Evolutionary conservation across 2,113 vertebrate genomes (phyloP).

Genomic region (Microcebus tavaratra): DNA sequence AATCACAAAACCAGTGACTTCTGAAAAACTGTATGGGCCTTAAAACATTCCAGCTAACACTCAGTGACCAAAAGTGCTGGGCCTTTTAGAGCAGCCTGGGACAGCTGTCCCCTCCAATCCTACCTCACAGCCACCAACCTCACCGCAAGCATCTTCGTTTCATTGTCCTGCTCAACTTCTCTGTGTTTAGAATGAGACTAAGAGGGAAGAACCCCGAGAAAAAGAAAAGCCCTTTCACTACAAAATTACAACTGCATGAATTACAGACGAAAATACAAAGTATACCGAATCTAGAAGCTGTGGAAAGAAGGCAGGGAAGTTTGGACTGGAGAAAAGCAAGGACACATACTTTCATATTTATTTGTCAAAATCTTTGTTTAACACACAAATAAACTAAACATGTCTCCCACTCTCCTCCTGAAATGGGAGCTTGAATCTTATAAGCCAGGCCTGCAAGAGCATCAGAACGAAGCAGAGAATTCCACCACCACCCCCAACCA

Average conservation of each 20-base stretch:
- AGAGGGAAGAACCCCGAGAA: neutral
- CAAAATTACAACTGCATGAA: neutral
- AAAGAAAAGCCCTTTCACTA: neutral
- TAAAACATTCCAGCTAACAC: neutral
- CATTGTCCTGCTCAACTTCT: neutral
- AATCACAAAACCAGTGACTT: neutral
- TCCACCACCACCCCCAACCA: neutral
- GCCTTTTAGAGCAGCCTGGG: neutral
- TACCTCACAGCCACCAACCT: neutral
- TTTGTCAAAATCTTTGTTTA: conserved; percentile 12
- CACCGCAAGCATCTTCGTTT: neutral
- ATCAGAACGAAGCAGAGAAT: neutral
- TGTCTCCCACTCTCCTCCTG: neutral
- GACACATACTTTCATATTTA: neutral
- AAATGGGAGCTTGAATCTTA: neutral
- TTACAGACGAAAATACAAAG: neutral
- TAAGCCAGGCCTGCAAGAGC: neutral
- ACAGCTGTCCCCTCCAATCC: neutral
- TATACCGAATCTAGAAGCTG: neutral
- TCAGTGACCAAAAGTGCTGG: neutral
- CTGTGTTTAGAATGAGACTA: neutral
- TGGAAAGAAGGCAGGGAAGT: neutral
- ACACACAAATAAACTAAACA: neutral
- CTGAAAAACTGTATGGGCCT: neutral
- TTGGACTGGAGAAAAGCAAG: neutral